Evolutionary conservation across 2,113 vertebrate genomes (phyloP).

Genomic region (Cisticola juncidis): DNA sequence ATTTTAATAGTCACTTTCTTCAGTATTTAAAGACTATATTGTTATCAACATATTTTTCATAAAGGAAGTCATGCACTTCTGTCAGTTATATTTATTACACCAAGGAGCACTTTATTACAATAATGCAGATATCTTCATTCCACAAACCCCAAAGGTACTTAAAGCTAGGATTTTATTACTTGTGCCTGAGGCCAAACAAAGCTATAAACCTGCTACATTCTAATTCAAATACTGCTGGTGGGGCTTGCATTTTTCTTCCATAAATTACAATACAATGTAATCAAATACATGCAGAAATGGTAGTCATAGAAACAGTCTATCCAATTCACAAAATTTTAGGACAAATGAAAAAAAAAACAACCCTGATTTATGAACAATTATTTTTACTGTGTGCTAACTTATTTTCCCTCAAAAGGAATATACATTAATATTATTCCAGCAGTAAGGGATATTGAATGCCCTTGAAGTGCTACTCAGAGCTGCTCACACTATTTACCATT

Average conservation of each 20-base stretch:
- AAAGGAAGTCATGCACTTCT: constrained; percentile 75
- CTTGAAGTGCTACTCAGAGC: constrained; percentile 16
- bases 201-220: constrained; percentile 77
- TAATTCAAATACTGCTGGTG: constrained; percentile 67
- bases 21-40: constrained; percentile 78
- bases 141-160: constrained; percentile 80
- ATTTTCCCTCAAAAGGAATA: neutral
- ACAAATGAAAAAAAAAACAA: constrained; percentile 29
- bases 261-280: constrained; percentile 73
- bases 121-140: constrained; percentile 84
- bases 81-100: constrained; percentile 84
- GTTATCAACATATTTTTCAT: constrained; percentile 81
- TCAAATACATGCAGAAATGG: constrained; percentile 70
- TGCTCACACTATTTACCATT: neutral
- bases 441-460: neutral
- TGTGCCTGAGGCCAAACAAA: constrained; percentile 77
- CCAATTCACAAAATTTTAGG: constrained; percentile 62
- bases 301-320: constrained; percentile 64
- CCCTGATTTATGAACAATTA: constrained; percentile 53
- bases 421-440: constrained; percentile 12
- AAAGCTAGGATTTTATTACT: constrained; percentile 80
- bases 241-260: constrained; percentile 58
- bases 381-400: constrained; percentile 22
- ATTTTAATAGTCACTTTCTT: constrained; percentile 77
- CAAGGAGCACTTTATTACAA: constrained; percentile 82